Evolutionary conservation across 2,113 vertebrate genomes (phyloP).

Genomic region (Isurus oxyrinchus): DNA sequence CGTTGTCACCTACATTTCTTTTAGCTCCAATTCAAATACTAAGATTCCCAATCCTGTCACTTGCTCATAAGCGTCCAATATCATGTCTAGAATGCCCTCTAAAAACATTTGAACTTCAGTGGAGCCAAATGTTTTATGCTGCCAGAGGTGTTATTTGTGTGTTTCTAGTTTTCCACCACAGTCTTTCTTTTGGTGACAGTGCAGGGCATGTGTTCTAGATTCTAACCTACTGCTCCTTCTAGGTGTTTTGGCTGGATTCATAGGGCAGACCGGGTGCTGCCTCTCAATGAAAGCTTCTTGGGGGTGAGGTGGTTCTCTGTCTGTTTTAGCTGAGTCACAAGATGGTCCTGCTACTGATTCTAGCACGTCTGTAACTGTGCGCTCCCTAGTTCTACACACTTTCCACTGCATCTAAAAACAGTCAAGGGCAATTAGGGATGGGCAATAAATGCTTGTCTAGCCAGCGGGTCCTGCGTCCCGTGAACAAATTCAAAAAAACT

Average conservation of each 20-base stretch:
- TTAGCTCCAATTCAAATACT: neutral
- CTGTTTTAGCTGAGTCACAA: neutral
- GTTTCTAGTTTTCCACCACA: too few species aligned
- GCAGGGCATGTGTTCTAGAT: neutral
- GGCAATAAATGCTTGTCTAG: too few species aligned
- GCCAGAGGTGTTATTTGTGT: neutral
- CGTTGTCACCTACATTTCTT: neutral
- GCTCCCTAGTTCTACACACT: neutral
- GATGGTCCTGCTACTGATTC: neutral
- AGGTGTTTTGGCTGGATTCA: neutral
- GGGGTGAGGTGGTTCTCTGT: neutral
- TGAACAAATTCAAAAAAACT: too few species aligned
- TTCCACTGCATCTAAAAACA: too few species aligned
- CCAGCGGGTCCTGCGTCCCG: too few species aligned
- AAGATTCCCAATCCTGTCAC: neutral
- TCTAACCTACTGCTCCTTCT: neutral
- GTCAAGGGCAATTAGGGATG: too few species aligned
- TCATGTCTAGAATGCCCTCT: neutral
- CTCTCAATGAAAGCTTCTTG: neutral
- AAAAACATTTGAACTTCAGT: neutral
- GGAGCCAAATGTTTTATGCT: neutral
- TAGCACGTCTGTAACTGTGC: neutral
- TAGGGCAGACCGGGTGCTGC: neutral
- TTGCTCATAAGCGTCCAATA: neutral
- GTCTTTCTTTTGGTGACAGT: too few species aligned